A percentile compares a stretch with the other conserved stretches of the same genome.
phyloP scores from a whole-genome alignment of 2,888 invertebrate genomes.

The Apomyelois bistriatella region DNA sequence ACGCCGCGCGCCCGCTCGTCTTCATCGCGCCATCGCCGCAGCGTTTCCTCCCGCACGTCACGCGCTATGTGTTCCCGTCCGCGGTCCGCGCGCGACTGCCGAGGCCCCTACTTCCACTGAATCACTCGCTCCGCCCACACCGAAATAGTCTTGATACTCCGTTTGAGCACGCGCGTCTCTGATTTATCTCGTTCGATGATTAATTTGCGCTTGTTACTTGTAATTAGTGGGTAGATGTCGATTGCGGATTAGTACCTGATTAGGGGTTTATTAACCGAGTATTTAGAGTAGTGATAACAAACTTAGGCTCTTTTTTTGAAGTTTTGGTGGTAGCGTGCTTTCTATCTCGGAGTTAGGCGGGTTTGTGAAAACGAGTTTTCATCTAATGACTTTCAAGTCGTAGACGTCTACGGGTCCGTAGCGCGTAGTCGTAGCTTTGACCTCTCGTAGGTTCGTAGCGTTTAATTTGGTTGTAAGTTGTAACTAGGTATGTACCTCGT shows the following conservation, averaged over 20 bases:
- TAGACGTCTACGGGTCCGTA: slow-evolving; percentile 53
- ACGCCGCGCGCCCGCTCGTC: slow-evolving; percentile 72
- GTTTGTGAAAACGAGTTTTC: slow-evolving; percentile 30
- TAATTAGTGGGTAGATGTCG: slow-evolving; percentile 53
- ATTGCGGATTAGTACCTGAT: slow-evolving; percentile 34
- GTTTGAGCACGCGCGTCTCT: slow-evolving; percentile 48
- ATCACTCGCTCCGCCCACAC: slow-evolving; percentile 57
- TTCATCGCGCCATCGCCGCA: slow-evolving; percentile 76
- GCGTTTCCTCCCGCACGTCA: slow-evolving; percentile 41
- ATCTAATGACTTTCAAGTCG: slow-evolving; percentile 46
- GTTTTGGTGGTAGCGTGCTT: background rate
- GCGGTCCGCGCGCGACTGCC: slow-evolving; percentile 75
- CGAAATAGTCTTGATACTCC: slow-evolving; percentile 60
- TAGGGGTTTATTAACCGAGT: slow-evolving; percentile 20
- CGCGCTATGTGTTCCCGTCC: slow-evolving; percentile 52
- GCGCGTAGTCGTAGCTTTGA: slow-evolving; percentile 64
- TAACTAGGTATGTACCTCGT: background rate
- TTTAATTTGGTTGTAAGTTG: slow-evolving; percentile 16
- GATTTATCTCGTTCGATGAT: slow-evolving; percentile 63
- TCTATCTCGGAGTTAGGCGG: slow-evolving; percentile 9
- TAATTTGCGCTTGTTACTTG: slow-evolving; percentile 60
- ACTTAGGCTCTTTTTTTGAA: background rate
- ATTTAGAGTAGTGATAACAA: slow-evolving; percentile 4
- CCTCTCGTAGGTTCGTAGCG: slow-evolving; percentile 41
- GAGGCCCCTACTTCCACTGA: slow-evolving; percentile 31